These are phyloP conservation scores for Chelonus formosanus DNA, from an alignment of 2,888 invertebrate genomes.

Conservation along the genomic window DNA sequence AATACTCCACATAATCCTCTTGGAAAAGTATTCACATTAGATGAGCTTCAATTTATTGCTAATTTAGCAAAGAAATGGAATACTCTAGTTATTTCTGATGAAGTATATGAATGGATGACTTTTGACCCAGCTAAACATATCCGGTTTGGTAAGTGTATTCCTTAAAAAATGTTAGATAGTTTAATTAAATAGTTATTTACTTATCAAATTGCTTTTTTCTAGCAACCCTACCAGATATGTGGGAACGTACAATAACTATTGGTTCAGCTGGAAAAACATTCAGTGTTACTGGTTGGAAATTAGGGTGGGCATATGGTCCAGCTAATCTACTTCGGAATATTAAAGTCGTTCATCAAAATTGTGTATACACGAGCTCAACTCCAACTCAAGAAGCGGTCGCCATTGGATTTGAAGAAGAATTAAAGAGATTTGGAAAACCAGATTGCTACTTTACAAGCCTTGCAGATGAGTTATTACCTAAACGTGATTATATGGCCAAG, in stretches of 20 bases:
- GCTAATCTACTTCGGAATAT: conserved; percentile 80
- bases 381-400: conserved; percentile 95
- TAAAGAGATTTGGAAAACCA: conserved; percentile 73
- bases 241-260: conserved; percentile 95
- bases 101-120: conserved; percentile 98
- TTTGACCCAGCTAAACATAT: conserved; percentile 85
- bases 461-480: conserved; percentile 76
- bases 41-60: conserved; percentile 82
- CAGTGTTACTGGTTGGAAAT: conserved; percentile 97
- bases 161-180: too few species aligned
- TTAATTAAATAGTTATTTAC: too few species aligned
- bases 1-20: conserved; percentile 98
- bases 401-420: conserved; percentile 85
- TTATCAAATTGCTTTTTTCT: conserved; percentile 30
- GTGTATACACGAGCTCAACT: conserved; percentile 89
- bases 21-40: conserved; percentile 84
- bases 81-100: conserved; percentile 91
- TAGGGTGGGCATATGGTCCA: conserved; percentile 96
- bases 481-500: conserved; percentile 82
- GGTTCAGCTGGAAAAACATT: conserved; percentile 99
- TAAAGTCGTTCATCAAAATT: conserved; percentile 93
- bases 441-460: conserved; percentile 87
- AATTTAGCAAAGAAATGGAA: conserved; percentile 91
- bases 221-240: conserved; percentile 96
- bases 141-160: conserved; percentile 77